Conservation (phyloP, 2,888 invertebrate genomes). For the Anoncus sp. region DNA sequence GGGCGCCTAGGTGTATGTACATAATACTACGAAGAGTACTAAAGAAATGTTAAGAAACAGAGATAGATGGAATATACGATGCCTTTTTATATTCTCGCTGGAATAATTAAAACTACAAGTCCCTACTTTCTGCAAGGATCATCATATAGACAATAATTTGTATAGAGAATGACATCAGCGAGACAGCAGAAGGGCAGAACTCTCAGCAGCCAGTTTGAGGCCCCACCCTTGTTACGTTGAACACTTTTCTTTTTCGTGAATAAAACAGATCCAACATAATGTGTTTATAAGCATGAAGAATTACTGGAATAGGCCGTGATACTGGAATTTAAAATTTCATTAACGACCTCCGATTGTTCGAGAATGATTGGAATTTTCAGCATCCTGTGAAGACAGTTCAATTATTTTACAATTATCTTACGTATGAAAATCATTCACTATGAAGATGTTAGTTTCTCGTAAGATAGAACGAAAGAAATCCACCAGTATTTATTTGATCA, state of each 20-base stretch:
- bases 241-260: slow-evolving; percentile 12
- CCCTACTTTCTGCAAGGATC: slow-evolving; percentile 13
- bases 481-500: not conserved
- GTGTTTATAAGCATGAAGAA: not conserved
- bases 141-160: slow-evolving; percentile 5
- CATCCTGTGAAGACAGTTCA: not conserved
- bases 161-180: slow-evolving; percentile 10
- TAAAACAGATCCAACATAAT: not conserved
- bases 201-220: not conserved
- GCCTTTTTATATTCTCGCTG: slow-evolving; percentile 26
- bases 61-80: slow-evolving; percentile 10
- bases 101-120: slow-evolving; percentile 45
- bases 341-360: not conserved
- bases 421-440: not conserved
- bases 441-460: not conserved
- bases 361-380: not conserved
- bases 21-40: not conserved
- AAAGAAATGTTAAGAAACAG: slow-evolving; percentile 19
- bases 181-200: not conserved
- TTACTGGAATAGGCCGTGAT: not conserved
- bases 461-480: not conserved
- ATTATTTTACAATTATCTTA: not conserved
- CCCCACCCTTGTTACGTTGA: not conserved
- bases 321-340: not conserved
- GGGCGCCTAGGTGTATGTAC: not conserved